Evolutionary conservation across 1,140 invertebrate genomes (phyloP).

Genomic region (Thaumatotibia leucotreta): DNA sequence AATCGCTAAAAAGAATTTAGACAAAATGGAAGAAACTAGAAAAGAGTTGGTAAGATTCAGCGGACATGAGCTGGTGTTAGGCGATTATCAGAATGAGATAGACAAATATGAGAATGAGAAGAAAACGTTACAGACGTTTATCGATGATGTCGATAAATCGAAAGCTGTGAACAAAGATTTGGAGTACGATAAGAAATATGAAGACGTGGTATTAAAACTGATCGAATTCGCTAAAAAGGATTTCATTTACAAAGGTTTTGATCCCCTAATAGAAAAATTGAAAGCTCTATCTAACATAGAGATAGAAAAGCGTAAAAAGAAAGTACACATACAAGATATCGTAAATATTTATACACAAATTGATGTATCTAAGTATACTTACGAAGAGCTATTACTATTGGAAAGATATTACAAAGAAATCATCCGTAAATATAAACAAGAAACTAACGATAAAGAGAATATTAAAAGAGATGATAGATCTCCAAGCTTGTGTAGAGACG

Average conservation of each 20-base stretch:
- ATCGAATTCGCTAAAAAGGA: conserved; percentile 71
- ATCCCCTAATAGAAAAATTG: conserved; percentile 70
- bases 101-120: conserved; percentile 62
- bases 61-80: conserved; percentile 63
- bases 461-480: conserved; percentile 28
- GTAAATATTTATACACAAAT: conserved; percentile 58
- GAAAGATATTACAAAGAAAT: conserved; percentile 69
- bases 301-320: conserved; percentile 50
- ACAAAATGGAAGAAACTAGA: conserved; percentile 70
- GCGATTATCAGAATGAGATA: conserved; percentile 54
- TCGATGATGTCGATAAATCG: conserved; percentile 63
- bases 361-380: conserved; percentile 58
- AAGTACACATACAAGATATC: conserved; percentile 54
- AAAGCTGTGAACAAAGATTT: conserved; percentile 59
- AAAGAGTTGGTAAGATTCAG: conserved; percentile 67
- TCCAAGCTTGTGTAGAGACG: conserved; percentile 27
- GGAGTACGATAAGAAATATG: conserved; percentile 67
- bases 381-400: conserved; percentile 60
- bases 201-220: conserved; percentile 64
- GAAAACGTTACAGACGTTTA: conserved; percentile 56
- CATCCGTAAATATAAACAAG: conserved; percentile 56
- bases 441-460: conserved; percentile 52
- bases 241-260: conserved; percentile 73
- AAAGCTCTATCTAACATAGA: conserved; percentile 57
- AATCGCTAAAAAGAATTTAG: conserved; percentile 66